Evolutionary conservation across 2,888 invertebrate species (phyloP).

Genomic region (Pristionchus maxplancki): DNA sequence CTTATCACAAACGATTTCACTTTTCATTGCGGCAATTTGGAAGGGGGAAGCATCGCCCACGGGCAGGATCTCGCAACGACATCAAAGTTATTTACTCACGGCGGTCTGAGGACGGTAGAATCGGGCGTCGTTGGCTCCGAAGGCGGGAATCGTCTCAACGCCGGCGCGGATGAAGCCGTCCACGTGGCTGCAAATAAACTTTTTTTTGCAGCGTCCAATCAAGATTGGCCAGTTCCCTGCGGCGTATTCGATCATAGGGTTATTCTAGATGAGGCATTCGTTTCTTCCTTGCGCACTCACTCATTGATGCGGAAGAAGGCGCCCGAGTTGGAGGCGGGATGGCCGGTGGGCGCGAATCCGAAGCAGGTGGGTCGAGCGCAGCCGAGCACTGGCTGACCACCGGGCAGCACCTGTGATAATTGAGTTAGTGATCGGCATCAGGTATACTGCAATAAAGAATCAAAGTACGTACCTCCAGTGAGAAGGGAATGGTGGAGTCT

Average conservation of each 20-base stretch:
- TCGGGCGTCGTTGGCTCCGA: slow-evolving; percentile 56
- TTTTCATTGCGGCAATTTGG: too few relatives aligned
- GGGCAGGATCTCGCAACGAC: too few relatives aligned
- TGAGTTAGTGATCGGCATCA: too few relatives aligned
- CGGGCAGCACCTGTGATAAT: slow-evolving; percentile 62
- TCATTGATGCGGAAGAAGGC: slow-evolving; percentile 66
- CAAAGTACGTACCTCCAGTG: background rate
- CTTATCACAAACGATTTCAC: too few relatives aligned
- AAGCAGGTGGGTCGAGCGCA: slow-evolving; percentile 75
- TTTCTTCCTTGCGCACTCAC: too few relatives aligned
- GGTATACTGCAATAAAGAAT: too few relatives aligned
- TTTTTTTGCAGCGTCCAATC: background rate
- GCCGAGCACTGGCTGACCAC: slow-evolving; percentile 67
- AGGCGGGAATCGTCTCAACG: slow-evolving; percentile 57
- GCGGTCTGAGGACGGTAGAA: slow-evolving; percentile 59
- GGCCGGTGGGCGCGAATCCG: slow-evolving; percentile 68
- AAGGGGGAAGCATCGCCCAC: too few relatives aligned
- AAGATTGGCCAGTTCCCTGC: background rate
- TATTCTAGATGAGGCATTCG: too few relatives aligned
- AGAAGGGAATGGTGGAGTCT: slow-evolving; percentile 21
- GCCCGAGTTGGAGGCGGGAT: slow-evolving; percentile 60
- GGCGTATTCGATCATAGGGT: background rate
- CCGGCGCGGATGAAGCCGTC: slow-evolving; percentile 65
- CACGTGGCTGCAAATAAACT: slow-evolving; percentile 53
- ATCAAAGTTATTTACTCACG: too few relatives aligned